phyloP scores from a whole-genome alignment of 2,888 invertebrate genomes.

The Malthinus flaveolus region DNA sequence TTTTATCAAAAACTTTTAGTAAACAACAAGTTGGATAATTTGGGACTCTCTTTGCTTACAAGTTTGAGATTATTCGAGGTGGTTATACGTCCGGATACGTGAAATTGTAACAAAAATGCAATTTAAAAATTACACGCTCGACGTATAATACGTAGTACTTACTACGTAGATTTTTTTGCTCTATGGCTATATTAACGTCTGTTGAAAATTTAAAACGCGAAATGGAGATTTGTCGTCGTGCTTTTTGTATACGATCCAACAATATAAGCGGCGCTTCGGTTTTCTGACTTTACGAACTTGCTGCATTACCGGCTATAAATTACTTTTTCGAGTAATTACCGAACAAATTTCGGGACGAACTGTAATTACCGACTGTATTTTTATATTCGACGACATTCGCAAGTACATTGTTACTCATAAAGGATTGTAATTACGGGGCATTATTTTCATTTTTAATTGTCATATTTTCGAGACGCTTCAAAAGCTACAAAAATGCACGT shows the following conservation, averaged over 20 bases:
- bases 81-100: neutral
- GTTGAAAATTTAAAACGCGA: constrained; percentile 21
- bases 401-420: neutral
- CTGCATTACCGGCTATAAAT: constrained; percentile 17
- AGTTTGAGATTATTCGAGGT: constrained; percentile 16
- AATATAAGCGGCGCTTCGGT: constrained; percentile 13
- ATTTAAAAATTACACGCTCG: neutral
- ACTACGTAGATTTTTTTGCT: neutral
- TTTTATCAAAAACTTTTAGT: constrained; percentile 3
- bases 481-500: no score
- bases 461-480: no score
- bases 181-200: constrained; percentile 9
- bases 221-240: constrained; percentile 13
- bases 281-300: constrained; percentile 14
- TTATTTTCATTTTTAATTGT: no score
- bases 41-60: constrained; percentile 18
- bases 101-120: constrained; percentile 11
- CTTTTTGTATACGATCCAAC: constrained; percentile 11
- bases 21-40: constrained; percentile 6
- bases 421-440: no score
- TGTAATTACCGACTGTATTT: constrained; percentile 15
- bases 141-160: constrained; percentile 1
- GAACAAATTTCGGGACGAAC: constrained; percentile 10
- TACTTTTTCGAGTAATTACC: constrained; percentile 15
- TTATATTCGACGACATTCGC: constrained; percentile 6